A percentile compares a stretch with the other conserved stretches of the same genome.
Evolutionary conservation across 2,888 invertebrate species (phyloP).

Genomic region (Mythimna loreyi): DNA sequence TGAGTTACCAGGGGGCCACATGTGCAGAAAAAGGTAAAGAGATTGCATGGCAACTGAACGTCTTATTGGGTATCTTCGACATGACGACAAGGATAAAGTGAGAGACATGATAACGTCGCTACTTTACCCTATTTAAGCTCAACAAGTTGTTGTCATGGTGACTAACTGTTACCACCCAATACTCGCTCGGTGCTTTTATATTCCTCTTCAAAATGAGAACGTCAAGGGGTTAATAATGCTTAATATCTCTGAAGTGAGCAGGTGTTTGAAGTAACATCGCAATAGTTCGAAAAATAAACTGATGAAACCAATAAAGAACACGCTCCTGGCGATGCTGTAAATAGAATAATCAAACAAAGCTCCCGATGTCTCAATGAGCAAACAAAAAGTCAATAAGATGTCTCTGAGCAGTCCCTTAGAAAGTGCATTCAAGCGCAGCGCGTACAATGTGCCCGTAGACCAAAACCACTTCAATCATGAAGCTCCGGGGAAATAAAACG

Average conservation of each 20-base stretch:
- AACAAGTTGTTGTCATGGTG: conserved; percentile 34
- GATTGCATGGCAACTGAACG: neutral
- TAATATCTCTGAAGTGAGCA: conserved; percentile 12
- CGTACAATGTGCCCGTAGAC: conserved; percentile 86
- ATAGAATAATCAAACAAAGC: conserved; percentile 62
- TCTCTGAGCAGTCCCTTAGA: conserved; percentile 65
- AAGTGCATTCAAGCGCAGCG: conserved; percentile 74
- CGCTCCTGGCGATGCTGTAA: conserved; percentile 37
- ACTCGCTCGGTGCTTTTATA: neutral
- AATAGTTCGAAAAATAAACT: conserved; percentile 38
- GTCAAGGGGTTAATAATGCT: conserved; percentile 8
- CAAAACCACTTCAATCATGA: conserved; percentile 73
- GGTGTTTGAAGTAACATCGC: conserved; percentile 36
- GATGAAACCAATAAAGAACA: conserved; percentile 44
- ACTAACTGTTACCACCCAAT: neutral
- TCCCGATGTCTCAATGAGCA: conserved; percentile 66
- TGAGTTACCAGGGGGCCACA: too few species aligned
- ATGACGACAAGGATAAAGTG: neutral
- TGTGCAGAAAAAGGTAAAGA: too few species aligned
- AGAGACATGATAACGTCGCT: neutral
- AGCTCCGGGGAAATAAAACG: conserved; percentile 56
- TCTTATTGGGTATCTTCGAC: neutral
- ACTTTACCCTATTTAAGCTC: conserved; percentile 12
- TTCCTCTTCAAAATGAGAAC: conserved; percentile 5
- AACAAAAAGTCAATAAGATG: conserved; percentile 78